These are phyloP conservation scores for Cataglyphis altisquamis DNA, from an alignment of 2,888 invertebrate genomes.

Conservation along the genomic window DNA sequence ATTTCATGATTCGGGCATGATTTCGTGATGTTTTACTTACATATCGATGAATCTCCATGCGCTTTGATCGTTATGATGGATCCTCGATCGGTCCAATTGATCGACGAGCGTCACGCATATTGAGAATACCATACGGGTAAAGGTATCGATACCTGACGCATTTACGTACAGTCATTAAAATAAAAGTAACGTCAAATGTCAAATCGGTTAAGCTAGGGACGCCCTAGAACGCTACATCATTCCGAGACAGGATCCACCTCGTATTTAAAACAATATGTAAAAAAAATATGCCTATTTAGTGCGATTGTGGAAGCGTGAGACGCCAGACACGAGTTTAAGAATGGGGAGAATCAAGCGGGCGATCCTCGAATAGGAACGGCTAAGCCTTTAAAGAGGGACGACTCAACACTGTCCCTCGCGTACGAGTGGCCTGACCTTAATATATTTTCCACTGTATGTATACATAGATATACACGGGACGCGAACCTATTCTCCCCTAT, in stretches of 20 bases:
- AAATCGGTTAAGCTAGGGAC: not conserved
- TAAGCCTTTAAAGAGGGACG: conserved; percentile 59
- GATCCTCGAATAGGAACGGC: conserved; percentile 30
- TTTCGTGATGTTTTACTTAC: conserved; percentile 49
- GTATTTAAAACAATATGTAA: conserved; percentile 36
- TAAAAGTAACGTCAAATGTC: conserved; percentile 2
- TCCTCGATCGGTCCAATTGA: conserved; percentile 11
- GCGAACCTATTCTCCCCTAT: conserved; percentile 24
- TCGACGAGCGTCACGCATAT: conserved; percentile 4
- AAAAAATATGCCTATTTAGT: conserved; percentile 44
- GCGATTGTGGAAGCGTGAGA: not conserved
- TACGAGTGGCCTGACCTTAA: conserved; percentile 71
- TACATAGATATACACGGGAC: conserved; percentile 52
- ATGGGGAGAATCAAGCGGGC: conserved; percentile 8
- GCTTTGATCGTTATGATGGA: conserved; percentile 40
- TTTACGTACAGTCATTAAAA: conserved; percentile 16
- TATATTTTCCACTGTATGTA: conserved; percentile 73
- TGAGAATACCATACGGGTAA: not conserved
- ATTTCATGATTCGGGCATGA: conserved; percentile 39
- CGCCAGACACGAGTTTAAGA: conserved; percentile 1
- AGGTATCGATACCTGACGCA: conserved; percentile 19
- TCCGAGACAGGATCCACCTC: conserved; percentile 5
- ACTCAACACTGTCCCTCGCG: conserved; percentile 49
- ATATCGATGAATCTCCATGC: conserved; percentile 53
- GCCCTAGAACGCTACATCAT: conserved; percentile 3